A percentile compares a stretch with the other conserved stretches of the same genome.
phyloP scores from a whole-genome alignment of 2,888 invertebrate genomes.

The Pyrocoelia pectoralis region DNA sequence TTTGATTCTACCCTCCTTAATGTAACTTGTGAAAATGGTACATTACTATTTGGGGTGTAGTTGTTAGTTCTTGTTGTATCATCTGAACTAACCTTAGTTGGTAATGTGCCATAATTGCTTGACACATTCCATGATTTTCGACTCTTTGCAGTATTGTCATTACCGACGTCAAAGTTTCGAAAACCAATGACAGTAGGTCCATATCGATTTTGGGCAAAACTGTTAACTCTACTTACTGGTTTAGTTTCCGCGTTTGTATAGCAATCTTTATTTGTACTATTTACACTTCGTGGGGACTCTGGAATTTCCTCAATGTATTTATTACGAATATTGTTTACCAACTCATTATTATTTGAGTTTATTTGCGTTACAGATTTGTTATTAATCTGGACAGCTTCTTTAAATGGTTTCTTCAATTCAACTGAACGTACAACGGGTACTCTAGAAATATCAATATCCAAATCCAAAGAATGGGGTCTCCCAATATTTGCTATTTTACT shows the following conservation, averaged over 20 bases:
- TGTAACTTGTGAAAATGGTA: constrained; percentile 61
- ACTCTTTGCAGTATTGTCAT: constrained; percentile 33
- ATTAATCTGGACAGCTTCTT: constrained; percentile 28
- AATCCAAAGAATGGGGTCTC: constrained; percentile 48
- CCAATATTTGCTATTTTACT: constrained; percentile 45
- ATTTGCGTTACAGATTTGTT: constrained; percentile 34
- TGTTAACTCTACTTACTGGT: constrained; percentile 48
- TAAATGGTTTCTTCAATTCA: constrained; percentile 61
- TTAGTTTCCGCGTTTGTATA: constrained; percentile 42
- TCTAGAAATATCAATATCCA: constrained; percentile 54
- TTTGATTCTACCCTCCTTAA: constrained; percentile 61
- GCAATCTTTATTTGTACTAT: constrained; percentile 34
- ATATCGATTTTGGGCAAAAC: constrained; percentile 45
- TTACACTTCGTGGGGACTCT: background rate
- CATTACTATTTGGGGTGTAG: constrained; percentile 42
- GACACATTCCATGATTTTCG: constrained; percentile 47
- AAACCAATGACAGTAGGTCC: constrained; percentile 58
- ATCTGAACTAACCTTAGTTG: constrained; percentile 40
- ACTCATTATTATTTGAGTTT: constrained; percentile 24
- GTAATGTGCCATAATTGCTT: constrained; percentile 46
- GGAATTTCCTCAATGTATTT: constrained; percentile 12
- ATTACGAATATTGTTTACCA: constrained; percentile 14
- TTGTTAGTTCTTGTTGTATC: constrained; percentile 23
- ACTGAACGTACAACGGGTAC: constrained; percentile 62
- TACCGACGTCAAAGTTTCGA: constrained; percentile 37